phyloP scores from a whole-genome alignment of 2,888 invertebrate genomes.

The Folsomia manolachei region DNA sequence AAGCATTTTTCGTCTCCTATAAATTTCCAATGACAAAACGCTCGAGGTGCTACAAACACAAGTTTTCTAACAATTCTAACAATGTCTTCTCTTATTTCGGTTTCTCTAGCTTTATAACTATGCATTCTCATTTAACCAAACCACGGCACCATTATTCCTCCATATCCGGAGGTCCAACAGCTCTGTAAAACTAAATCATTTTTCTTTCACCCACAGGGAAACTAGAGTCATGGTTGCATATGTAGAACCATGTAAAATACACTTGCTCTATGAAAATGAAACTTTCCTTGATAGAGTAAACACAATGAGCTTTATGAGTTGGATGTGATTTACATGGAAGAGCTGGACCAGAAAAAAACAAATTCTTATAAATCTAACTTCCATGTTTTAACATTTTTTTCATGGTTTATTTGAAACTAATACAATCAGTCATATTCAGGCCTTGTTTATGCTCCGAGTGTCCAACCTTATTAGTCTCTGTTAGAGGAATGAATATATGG shows the following conservation, averaged over 20 bases:
- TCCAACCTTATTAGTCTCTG: background rate
- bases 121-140: background rate
- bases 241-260: background rate
- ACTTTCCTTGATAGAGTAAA: too few species aligned
- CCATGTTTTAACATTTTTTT: background rate
- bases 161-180: background rate
- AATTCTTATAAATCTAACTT: background rate
- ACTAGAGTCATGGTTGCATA: background rate
- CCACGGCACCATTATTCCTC: background rate
- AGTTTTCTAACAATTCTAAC: constrained; percentile 41
- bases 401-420: background rate
- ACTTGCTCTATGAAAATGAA: background rate
- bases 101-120: background rate
- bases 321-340: too few species aligned
- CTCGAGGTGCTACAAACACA: constrained; percentile 46
- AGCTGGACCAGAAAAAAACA: background rate
- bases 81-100: constrained; percentile 25
- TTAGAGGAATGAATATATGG: background rate
- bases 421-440: background rate
- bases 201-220: background rate
- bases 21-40: constrained; percentile 51
- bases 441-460: too few species aligned
- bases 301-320: too few species aligned
- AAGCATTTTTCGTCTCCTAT: constrained; percentile 48
- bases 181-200: constrained; percentile 6